Percentiles rank a stretch among this genome's conserved stretches.
These are phyloP conservation scores for Thumatha senex DNA, from an alignment of 2,888 invertebrate genomes.

Conservation along the genomic window DNA sequence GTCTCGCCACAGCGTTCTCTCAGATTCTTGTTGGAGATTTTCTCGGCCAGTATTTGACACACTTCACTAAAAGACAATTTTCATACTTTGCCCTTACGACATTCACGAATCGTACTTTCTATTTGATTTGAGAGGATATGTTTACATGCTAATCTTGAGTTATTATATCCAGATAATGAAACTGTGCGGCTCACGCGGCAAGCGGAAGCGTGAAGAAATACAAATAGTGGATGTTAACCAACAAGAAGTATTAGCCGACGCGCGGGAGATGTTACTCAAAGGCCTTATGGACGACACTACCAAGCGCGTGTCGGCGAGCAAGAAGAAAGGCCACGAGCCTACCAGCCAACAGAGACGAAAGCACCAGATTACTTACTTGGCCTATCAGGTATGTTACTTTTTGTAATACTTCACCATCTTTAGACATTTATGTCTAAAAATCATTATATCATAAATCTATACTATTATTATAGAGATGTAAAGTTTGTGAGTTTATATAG, in stretches of 20 bases:
- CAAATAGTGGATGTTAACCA: conserved; percentile 93
- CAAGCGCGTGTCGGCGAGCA: conserved; percentile 75
- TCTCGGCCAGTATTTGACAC: too few species aligned
- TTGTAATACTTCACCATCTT: not conserved
- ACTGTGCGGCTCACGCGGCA: conserved; percentile 86
- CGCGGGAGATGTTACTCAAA: conserved; percentile 92
- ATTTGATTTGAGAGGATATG: too few species aligned
- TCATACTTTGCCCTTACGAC: too few species aligned
- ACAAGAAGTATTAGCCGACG: conserved; percentile 90
- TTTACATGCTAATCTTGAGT: not conserved
- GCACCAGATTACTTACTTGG: conserved; percentile 98
- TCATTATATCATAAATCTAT: too few species aligned
- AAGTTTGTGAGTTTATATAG: too few species aligned
- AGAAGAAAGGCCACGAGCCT: conserved; percentile 83
- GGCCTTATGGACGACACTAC: conserved; percentile 89
- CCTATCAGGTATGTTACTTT: conserved; percentile 85
- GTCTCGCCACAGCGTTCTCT: too few species aligned
- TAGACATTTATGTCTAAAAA: not conserved
- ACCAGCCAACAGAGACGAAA: conserved; percentile 90
- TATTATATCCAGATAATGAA: conserved; percentile 81
- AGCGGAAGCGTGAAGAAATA: conserved; percentile 85
- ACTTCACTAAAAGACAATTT: too few species aligned
- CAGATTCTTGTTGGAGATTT: too few species aligned
- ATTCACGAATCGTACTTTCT: too few species aligned
- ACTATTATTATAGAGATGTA: too few species aligned